phyloP scores from a whole-genome alignment of 2,888 invertebrate genomes.

The Noctua janthina region DNA sequence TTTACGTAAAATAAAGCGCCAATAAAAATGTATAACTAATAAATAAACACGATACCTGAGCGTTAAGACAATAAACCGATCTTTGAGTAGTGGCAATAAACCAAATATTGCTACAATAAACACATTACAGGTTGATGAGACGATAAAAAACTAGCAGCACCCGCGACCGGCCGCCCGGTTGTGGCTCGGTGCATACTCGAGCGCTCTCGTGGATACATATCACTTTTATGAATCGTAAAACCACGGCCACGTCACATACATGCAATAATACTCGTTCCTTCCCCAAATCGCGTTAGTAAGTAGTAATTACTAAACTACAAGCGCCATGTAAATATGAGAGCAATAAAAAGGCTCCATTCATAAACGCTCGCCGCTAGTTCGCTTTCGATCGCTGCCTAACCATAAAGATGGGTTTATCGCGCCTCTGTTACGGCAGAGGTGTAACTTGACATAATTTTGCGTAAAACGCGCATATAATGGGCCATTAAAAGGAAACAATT shows the following conservation, averaged over 20 bases:
- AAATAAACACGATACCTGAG: conserved; percentile 90
- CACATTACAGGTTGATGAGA: conserved; percentile 88
- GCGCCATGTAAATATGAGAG: conserved; percentile 87
- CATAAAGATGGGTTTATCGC: conserved; percentile 90
- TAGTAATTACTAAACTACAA: conserved; percentile 87
- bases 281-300: conserved; percentile 86
- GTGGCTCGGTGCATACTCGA: conserved; percentile 70
- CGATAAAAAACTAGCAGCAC: conserved; percentile 81
- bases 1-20: conserved; percentile 90
- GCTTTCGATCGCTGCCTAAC: conserved; percentile 87
- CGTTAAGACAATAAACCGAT: conserved; percentile 89
- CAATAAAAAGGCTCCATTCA: conserved; percentile 89
- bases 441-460: conserved; percentile 90
- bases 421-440: conserved; percentile 88
- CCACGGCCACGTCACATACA: conserved; percentile 82
- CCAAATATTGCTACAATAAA: conserved; percentile 90
- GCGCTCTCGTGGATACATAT: conserved; percentile 82
- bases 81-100: conserved; percentile 89
- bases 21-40: conserved; percentile 91
- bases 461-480: conserved; percentile 90
- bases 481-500: conserved; percentile 90
- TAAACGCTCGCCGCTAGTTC: conserved; percentile 85
- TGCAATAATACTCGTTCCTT: conserved; percentile 86
- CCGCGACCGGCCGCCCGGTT: conserved; percentile 52
- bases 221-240: conserved; percentile 89